A percentile compares a stretch with the other conserved stretches of the same genome.
phyloP scores from a whole-genome alignment of 2,113 vertebrate species.

The Falcunculus frontatus region DNA sequence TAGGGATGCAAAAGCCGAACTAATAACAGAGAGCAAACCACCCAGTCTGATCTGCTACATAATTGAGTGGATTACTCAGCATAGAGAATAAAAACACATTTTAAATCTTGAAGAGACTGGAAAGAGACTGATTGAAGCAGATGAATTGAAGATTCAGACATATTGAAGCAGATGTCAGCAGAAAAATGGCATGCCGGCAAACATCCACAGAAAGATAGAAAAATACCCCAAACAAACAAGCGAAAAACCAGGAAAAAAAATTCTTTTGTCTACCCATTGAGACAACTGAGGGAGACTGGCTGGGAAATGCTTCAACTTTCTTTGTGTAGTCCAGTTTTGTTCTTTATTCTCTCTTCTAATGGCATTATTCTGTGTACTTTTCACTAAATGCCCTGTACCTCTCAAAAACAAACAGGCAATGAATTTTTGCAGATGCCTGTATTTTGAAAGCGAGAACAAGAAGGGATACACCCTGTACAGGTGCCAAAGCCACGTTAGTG shows the following conservation, averaged over 20 bases:
- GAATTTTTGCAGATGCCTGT: background rate
- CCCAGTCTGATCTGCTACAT: background rate
- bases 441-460: background rate
- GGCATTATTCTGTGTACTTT: background rate
- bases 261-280: background rate
- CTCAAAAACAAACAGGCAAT: background rate
- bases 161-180: background rate
- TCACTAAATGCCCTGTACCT: background rate
- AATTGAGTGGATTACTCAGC: background rate
- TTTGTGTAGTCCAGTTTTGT: background rate
- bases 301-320: background rate
- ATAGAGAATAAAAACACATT: background rate
- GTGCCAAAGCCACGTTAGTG: background rate
- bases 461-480: background rate
- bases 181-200: background rate
- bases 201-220: background rate
- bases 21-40: background rate
- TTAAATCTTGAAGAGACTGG: background rate
- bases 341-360: background rate
- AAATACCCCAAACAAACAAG: background rate
- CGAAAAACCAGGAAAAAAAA: background rate
- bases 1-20: background rate
- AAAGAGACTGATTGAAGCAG: background rate
- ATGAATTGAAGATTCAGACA: no score
- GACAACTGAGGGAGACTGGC: background rate